Evolutionary conservation across 2,113 vertebrate species (phyloP).

Genomic region (Stigmatopora argus): DNA sequence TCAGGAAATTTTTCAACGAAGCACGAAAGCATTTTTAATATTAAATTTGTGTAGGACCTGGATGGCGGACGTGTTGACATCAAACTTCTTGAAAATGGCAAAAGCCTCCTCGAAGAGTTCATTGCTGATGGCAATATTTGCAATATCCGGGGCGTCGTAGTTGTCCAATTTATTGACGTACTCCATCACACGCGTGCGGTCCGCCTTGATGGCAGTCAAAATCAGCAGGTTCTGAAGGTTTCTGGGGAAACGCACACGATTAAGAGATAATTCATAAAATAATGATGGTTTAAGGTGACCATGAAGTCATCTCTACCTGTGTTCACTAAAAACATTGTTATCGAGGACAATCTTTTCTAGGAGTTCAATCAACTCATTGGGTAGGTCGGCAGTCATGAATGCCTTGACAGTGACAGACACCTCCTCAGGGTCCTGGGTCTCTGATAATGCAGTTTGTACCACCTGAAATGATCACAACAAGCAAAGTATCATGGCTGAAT

Average conservation of each 20-base stretch:
- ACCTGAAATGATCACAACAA: conserved; percentile 65
- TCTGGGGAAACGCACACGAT: conserved; percentile 50
- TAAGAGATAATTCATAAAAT: background rate
- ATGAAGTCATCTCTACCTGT: conserved; percentile 68
- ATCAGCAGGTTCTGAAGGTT: conserved; percentile 93
- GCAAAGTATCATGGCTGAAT: no score
- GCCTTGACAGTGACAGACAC: conserved; percentile 88
- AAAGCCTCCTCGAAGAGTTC: conserved; percentile 90
- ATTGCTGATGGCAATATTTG: conserved; percentile 86
- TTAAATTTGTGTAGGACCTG: conserved; percentile 67
- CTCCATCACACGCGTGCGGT: conserved; percentile 87
- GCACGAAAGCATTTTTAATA: background rate
- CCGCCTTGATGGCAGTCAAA: conserved; percentile 88
- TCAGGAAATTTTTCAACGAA: background rate
- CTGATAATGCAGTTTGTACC: conserved; percentile 87
- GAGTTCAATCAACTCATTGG: conserved; percentile 86
- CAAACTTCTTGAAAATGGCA: conserved; percentile 88
- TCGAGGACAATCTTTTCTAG: conserved; percentile 90
- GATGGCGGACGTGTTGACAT: conserved; percentile 86
- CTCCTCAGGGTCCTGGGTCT: conserved; percentile 90
- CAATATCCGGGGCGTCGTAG: conserved; percentile 87
- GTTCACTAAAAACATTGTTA: conserved; percentile 88
- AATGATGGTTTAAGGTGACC: background rate
- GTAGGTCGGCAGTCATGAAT: conserved; percentile 89
- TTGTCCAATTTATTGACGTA: conserved; percentile 88